Base-by-base conservation (phyloP, 2,113 vertebrate species). In the Xenopus tropicalis region DNA sequence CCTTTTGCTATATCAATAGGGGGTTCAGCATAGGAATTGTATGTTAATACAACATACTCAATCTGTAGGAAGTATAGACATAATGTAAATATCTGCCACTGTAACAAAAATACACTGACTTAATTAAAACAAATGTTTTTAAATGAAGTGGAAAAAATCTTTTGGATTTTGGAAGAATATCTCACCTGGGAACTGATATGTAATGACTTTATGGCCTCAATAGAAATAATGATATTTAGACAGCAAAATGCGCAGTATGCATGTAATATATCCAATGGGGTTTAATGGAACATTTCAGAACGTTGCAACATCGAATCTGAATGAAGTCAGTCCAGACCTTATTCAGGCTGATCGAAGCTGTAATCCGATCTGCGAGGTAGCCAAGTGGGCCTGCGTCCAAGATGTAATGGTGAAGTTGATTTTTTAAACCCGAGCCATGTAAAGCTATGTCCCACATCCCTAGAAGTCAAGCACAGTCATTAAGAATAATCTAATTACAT, bases 401-500 rank as follows among this genome's bases (percentile, higher is more conserved):
- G 57, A 75, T 52, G 72, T 69, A 20, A 75, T 52, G 61, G 65
- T 61, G 57, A 75, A 68, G 72, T 52, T 16, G 43, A 43, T 42
- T 46, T 75, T 61, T 75, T 75, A 69, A 75, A 75, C 61, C 54
- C 61, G 72, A 74, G 65, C 64, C 64, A 61, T 61, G 54, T 54
- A 67, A 67, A 68, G 56, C 64, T 56, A 67, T 73, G 58, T 51
- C 66, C 46, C 66, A 62, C 72, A 75, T 54, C 22, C 57, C 44
- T 48, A 66, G 43, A 51, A 61, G 66, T 62, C 72, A 75, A 75
- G 65, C 48, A 68, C 14, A 62, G 72, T 75, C 22, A 69, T 75
- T 74, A 61, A 69, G 46, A 68, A 61, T 75, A 75, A 74, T 74
- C 56, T 52, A 74, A 75, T 75, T 75, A 69, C 65, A 57, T 68